Conservation (phyloP, 2,113 vertebrate species). For the Mixornis gularis region DNA sequence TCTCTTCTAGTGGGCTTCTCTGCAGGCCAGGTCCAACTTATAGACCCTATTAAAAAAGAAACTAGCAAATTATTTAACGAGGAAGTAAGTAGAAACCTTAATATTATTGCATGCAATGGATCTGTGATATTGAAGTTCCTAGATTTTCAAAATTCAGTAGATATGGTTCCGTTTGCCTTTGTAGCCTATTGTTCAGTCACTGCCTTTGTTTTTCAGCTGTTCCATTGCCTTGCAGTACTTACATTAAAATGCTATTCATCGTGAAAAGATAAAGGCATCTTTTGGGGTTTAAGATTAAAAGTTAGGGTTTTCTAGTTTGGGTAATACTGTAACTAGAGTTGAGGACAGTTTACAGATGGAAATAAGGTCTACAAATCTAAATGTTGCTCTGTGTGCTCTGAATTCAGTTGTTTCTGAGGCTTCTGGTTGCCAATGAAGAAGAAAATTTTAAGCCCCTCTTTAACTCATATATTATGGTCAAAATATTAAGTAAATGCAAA, state of each 20-base stretch:
- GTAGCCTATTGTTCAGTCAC: background rate
- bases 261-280: background rate
- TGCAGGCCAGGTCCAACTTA: conserved; percentile 97
- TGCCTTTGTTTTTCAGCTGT: conserved; percentile 1
- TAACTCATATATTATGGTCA: background rate
- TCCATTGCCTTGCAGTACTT: background rate
- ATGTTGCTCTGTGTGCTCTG: background rate
- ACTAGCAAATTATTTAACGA: conserved; percentile 99
- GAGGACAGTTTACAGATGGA: background rate
- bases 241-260: background rate
- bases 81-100: conserved; percentile 84
- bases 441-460: background rate
- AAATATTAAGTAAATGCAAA: background rate
- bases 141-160: background rate
- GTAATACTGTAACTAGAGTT: background rate
- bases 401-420: background rate
- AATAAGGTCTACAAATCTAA: background rate
- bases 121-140: background rate
- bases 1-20: conserved; percentile 98
- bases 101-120: conserved; percentile 26
- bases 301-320: background rate
- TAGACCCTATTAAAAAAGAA: conserved; percentile 99
- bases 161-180: background rate
- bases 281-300: background rate
- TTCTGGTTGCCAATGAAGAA: background rate